Percentiles rank a stretch among this genome's conserved stretches.
Evolutionary conservation across 2,888 invertebrate species (phyloP).

Genomic region (Parnassius mnemosyne): DNA sequence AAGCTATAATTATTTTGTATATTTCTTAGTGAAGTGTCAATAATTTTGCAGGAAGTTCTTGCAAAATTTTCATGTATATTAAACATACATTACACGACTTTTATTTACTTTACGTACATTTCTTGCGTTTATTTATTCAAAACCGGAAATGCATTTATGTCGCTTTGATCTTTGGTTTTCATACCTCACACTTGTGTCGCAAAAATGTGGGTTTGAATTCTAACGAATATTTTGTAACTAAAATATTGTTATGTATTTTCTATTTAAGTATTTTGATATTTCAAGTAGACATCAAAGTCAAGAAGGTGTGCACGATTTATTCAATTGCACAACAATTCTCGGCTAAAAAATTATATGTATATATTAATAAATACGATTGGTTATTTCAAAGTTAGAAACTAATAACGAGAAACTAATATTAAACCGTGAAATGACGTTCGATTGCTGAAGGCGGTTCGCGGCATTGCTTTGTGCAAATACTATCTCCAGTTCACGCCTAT

Average conservation of each 20-base stretch:
- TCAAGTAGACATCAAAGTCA: no score
- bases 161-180: no score
- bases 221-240: no score
- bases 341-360: no score
- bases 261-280: no score
- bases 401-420: conserved; percentile 58
- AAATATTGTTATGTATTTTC: no score
- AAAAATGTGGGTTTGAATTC: no score
- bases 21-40: conserved; percentile 41
- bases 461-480: conserved; percentile 69
- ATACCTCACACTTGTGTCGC: no score
- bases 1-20: conserved; percentile 26
- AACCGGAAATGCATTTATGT: no score
- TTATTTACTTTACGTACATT: not conserved
- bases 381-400: conserved; percentile 8
- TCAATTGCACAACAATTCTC: no score
- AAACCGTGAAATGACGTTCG: conserved; percentile 62
- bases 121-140: no score
- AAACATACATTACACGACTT: conserved; percentile 4
- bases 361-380: conserved; percentile 31
- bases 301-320: no score
- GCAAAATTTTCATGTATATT: conserved; percentile 7
- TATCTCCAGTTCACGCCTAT: conserved; percentile 41
- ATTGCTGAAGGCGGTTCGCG: conserved; percentile 61
- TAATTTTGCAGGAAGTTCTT: conserved; percentile 41